A percentile compares a stretch with the other conserved stretches of the same genome.
These are phyloP conservation scores for Phalacrocorax brasilianus DNA, from an alignment of 2,113 vertebrate species.

Conservation along the genomic window DNA sequence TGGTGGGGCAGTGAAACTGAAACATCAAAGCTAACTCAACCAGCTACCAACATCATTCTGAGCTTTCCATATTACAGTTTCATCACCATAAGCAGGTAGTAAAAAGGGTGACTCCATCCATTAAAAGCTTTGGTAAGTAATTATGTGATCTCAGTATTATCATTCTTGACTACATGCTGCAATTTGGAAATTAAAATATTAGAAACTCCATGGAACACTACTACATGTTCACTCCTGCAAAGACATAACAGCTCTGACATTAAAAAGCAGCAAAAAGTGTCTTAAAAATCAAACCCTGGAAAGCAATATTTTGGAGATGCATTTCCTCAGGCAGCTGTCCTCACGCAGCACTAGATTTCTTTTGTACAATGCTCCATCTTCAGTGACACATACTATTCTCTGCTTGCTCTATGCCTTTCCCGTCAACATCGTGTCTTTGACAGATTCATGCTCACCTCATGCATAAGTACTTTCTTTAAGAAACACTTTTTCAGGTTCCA, in stretches of 20 bases:
- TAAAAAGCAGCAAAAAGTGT: neutral
- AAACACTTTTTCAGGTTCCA: too few species aligned
- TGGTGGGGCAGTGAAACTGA: fast-evolving
- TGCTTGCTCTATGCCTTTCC: neutral
- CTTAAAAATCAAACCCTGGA: neutral
- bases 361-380: neutral
- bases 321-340: neutral
- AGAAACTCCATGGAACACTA: neutral
- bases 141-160: neutral
- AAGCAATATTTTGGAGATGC: neutral
- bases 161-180: neutral
- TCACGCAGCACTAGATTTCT: neutral
- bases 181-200: neutral
- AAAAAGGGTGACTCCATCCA: neutral
- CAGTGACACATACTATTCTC: neutral
- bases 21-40: neutral
- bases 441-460: neutral
- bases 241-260: neutral
- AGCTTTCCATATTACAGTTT: neutral
- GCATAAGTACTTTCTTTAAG: neutral
- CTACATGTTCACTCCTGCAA: neutral
- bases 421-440: neutral
- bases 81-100: neutral
- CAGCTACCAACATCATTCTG: neutral
- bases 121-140: neutral